These are phyloP conservation scores for Delphinapterus leucas DNA, from an alignment of 2,113 vertebrate species.

Conservation along the genomic window DNA sequence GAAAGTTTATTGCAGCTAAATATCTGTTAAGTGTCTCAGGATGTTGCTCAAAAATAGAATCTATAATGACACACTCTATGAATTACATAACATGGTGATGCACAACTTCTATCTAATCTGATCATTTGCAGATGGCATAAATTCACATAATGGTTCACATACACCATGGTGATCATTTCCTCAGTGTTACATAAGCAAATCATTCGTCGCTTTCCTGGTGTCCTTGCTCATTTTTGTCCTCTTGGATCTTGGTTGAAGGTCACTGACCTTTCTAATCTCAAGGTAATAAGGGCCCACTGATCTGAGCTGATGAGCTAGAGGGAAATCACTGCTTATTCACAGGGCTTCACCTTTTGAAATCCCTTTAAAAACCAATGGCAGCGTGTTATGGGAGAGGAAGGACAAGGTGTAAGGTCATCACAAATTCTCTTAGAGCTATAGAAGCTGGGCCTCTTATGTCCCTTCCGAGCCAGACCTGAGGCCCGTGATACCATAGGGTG, in stretches of 20 bases:
- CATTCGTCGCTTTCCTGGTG: neutral
- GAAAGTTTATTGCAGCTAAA: neutral
- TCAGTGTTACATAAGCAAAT: neutral
- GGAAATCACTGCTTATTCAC: neutral
- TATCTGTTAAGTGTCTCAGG: neutral
- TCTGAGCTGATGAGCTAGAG: neutral
- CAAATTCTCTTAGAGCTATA: neutral
- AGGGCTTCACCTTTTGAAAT: neutral
- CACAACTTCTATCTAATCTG: neutral
- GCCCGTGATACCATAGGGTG: neutral
- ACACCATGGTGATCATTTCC: neutral
- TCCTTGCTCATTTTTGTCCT: neutral
- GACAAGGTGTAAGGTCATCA: neutral
- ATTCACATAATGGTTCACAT: neutral
- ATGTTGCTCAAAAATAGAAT: slow-evolving; percentile 17
- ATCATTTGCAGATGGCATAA: neutral
- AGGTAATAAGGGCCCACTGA: neutral
- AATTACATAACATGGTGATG: neutral
- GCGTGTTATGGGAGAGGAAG: neutral
- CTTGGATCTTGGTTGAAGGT: neutral
- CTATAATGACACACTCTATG: neutral
- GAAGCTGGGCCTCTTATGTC: neutral
- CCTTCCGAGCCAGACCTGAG: neutral
- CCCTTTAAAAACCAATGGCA: neutral
- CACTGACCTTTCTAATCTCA: neutral